These are phyloP conservation scores for Melipona bicolor DNA, from an alignment of 2,888 invertebrate genomes.

Conservation along the genomic window DNA sequence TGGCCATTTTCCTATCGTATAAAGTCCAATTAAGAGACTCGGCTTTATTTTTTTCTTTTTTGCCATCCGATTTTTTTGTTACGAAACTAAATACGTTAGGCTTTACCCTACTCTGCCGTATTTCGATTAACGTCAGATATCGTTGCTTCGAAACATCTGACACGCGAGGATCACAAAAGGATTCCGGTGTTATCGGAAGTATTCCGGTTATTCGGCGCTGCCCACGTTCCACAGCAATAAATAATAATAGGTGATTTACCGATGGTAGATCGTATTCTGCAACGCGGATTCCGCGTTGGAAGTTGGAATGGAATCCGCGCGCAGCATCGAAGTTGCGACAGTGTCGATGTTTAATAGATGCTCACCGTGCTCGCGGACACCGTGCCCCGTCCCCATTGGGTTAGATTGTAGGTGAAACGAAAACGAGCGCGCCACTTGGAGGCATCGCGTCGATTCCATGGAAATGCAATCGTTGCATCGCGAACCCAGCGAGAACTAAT, in stretches of 20 bases:
- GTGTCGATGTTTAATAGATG: constrained; percentile 33
- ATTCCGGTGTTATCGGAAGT: background rate
- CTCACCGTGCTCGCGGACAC: background rate
- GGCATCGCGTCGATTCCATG: background rate
- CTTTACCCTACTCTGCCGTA: too few species aligned
- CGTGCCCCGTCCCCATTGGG: background rate
- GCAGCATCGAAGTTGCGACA: constrained; percentile 5
- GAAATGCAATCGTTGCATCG: background rate
- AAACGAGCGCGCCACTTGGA: background rate
- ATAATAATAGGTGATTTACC: background rate
- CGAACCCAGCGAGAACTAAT: background rate
- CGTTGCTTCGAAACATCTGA: too few species aligned
- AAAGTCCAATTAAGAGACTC: too few species aligned
- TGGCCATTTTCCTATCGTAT: too few species aligned
- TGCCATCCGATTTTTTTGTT: too few species aligned
- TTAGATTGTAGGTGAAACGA: constrained; percentile 21
- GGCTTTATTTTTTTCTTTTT: too few species aligned
- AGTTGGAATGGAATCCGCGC: background rate
- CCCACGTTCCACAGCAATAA: background rate
- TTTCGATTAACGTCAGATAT: too few species aligned
- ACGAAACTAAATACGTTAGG: too few species aligned
- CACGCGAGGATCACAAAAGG: too few species aligned
- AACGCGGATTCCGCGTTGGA: background rate
- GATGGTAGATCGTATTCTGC: background rate
- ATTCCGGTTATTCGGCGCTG: background rate